A percentile compares a stretch with the other conserved stretches of the same genome.
These are phyloP conservation scores for Tricholauxania praeusta DNA, from an alignment of 2,888 invertebrate genomes.

Conservation along the genomic window DNA sequence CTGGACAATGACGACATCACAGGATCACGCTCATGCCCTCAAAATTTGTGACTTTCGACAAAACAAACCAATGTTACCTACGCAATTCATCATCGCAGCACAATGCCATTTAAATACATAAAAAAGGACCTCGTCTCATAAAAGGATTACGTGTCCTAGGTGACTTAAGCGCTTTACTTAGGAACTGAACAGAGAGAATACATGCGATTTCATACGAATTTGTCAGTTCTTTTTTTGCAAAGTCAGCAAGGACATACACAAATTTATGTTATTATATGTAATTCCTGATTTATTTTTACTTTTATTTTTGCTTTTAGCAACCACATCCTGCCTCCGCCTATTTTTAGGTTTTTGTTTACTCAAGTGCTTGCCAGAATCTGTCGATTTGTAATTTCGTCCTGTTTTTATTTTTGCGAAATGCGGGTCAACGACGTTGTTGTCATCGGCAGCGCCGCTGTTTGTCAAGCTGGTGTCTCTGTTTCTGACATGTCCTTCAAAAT, in stretches of 20 bases:
- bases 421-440: slow-evolving; percentile 19
- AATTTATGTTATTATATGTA: neutral
- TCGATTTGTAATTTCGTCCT: neutral
- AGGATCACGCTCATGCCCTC: slow-evolving; percentile 14
- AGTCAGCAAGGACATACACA: slow-evolving; percentile 6
- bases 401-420: slow-evolving; percentile 17
- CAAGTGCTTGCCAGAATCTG: neutral
- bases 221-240: slow-evolving; percentile 23
- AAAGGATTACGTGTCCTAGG: slow-evolving; percentile 24
- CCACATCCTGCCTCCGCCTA: neutral
- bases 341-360: slow-evolving; percentile 29
- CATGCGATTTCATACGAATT: too few species aligned
- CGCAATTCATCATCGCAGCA: slow-evolving; percentile 10
- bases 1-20: neutral
- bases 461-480: neutral
- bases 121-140: slow-evolving; percentile 15
- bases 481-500: neutral
- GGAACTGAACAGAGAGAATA: neutral
- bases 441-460: slow-evolving; percentile 5
- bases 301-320: too few species aligned
- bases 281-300: too few species aligned
- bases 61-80: neutral
- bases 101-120: neutral
- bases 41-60: slow-evolving; percentile 38
- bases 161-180: slow-evolving; percentile 19